Conservation (phyloP, 30 jellyfish, hydroid and myxozoan genomes). For the Aurelia sp. region DNA sequence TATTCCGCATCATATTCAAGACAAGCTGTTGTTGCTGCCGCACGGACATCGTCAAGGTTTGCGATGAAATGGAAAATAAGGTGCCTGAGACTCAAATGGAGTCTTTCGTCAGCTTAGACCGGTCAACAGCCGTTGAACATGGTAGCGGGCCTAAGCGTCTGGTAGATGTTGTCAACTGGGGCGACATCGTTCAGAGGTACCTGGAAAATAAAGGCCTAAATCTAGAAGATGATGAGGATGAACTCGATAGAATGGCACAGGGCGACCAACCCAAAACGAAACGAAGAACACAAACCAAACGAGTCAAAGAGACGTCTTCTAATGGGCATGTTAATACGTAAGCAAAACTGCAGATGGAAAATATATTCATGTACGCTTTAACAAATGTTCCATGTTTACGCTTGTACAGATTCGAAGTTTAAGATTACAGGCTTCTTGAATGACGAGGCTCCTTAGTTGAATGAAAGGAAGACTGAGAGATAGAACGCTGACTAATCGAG, state of each 20-base stretch:
- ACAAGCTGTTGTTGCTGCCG: constrained; percentile 91
- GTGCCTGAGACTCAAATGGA: constrained; percentile 77
- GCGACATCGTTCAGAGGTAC: constrained; percentile 59
- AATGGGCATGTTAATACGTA: constrained; percentile 26
- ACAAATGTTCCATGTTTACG: too few relatives aligned
- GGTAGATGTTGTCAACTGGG: constrained; percentile 85
- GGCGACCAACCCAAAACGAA: constrained; percentile 18
- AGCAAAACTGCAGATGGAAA: too few relatives aligned
- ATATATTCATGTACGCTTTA: too few relatives aligned
- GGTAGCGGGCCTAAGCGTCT: constrained; percentile 68
- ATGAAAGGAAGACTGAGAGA: too few relatives aligned
- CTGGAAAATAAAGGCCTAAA: constrained; percentile 75
- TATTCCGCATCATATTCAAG: constrained; percentile 58
- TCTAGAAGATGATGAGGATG: constrained; percentile 70
- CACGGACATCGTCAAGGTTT: constrained; percentile 58
- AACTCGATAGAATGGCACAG: constrained; percentile 29
- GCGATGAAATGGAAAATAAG: constrained; percentile 74
- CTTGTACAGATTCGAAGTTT: too few relatives aligned
- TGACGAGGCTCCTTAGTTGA: too few relatives aligned
- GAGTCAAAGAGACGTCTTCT: constrained; percentile 20
- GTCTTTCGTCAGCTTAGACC: constrained; percentile 72
- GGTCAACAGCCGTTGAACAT: constrained; percentile 67
- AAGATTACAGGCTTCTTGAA: too few relatives aligned
- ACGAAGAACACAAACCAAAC: constrained; percentile 47
- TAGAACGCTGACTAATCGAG: too few relatives aligned